phyloP scores from a whole-genome alignment of 2,797 vertebrate species.

The Lagorchestes hirsutus region DNA sequence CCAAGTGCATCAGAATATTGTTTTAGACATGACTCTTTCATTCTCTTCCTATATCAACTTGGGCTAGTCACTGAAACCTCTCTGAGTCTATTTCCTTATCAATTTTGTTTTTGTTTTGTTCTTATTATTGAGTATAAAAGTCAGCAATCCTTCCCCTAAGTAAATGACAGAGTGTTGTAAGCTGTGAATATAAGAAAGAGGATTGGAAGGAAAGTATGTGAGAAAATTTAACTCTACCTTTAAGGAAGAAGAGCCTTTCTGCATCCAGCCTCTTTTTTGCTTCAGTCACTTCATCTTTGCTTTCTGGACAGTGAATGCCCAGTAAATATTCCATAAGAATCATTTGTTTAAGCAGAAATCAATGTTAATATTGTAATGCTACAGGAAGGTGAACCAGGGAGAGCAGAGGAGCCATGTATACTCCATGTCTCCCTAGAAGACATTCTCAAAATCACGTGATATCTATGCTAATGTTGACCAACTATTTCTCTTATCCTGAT shows the following conservation, averaged over 20 bases:
- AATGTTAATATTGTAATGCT: neutral
- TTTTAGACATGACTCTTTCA: neutral
- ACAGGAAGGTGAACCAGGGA: neutral
- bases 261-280: neutral
- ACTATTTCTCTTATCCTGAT: neutral
- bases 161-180: neutral
- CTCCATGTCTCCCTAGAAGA: neutral
- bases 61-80: neutral
- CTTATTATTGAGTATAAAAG: neutral
- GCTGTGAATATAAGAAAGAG: no score
- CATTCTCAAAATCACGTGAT: neutral
- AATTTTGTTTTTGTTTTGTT: neutral
- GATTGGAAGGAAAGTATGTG: neutral
- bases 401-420: neutral
- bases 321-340: neutral
- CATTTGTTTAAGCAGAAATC: neutral
- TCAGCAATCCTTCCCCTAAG: neutral
- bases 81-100: neutral
- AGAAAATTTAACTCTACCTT: neutral
- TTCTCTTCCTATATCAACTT: neutral
- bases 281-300: neutral
- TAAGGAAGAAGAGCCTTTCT: neutral
- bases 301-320: neutral
- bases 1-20: neutral
- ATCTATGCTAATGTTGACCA: neutral